These are phyloP conservation scores for Eilema caniola DNA, from an alignment of 2,888 invertebrate species.

Conservation along the genomic window DNA sequence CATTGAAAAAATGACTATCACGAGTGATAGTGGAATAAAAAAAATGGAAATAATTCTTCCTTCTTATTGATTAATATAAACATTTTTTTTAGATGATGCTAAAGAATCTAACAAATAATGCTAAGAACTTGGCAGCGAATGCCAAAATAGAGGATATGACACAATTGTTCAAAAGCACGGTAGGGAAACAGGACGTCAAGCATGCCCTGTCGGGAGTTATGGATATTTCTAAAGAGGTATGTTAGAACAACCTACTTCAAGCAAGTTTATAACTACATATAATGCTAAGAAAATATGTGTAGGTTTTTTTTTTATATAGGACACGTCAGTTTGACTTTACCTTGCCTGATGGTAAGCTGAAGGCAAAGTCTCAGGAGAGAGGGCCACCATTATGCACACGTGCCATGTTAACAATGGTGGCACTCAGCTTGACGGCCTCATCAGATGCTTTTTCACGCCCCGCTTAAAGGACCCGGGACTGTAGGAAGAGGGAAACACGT, in stretches of 20 bases:
- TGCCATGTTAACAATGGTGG: too few species aligned
- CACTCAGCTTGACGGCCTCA: too few species aligned
- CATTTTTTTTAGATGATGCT: constrained; percentile 92
- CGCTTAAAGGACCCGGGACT: too few species aligned
- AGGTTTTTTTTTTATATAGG: too few species aligned
- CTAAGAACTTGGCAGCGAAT: constrained; percentile 97
- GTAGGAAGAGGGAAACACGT: too few species aligned
- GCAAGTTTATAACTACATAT: not conserved
- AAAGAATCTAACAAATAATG: constrained; percentile 96
- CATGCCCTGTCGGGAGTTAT: constrained; percentile 97
- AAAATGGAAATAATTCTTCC: not conserved
- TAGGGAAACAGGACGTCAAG: constrained; percentile 96
- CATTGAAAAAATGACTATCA: not conserved
- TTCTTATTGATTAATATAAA: not conserved
- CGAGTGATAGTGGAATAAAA: not conserved
- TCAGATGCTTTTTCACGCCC: too few species aligned
- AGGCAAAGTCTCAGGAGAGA: too few species aligned
- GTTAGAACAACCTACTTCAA: not conserved
- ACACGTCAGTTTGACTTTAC: too few species aligned
- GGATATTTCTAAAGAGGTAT: constrained; percentile 92
- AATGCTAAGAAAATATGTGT: too few species aligned
- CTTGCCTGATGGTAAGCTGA: too few species aligned
- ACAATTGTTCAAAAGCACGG: constrained; percentile 97
- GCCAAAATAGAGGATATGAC: constrained; percentile 99
- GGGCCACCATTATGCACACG: too few species aligned